phyloP scores from a whole-genome alignment of 2,113 vertebrate genomes.

The Rallus limicola region DNA sequence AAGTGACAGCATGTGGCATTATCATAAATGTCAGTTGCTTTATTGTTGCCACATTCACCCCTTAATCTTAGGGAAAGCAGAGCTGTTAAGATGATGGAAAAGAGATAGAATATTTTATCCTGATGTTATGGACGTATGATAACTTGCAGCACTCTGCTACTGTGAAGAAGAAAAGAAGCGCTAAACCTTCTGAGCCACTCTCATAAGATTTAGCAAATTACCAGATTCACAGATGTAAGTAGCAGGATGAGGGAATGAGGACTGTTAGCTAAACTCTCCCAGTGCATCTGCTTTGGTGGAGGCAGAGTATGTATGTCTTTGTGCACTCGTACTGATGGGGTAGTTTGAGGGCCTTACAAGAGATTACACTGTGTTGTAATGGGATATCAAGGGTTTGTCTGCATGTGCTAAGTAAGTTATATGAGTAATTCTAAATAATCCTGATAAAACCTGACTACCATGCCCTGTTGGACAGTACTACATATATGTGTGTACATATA shows the following conservation, averaged over 20 bases:
- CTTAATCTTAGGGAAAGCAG: constrained; percentile 32
- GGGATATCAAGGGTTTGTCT: not conserved
- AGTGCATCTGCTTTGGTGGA: not conserved
- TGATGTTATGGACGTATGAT: not conserved
- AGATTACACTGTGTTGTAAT: not conserved
- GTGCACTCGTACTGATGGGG: not conserved
- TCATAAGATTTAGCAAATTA: not conserved
- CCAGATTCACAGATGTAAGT: not conserved
- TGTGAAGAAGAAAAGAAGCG: not conserved
- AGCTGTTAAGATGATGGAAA: constrained; percentile 19
- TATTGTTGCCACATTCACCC: constrained; percentile 29
- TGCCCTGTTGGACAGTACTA: not conserved
- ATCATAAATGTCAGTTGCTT: constrained; percentile 48
- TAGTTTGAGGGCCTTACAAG: not conserved
- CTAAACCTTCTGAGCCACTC: not conserved
- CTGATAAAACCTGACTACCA: not conserved
- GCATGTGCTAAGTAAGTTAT: not conserved
- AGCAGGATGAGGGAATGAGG: not conserved
- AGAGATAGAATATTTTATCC: not conserved
- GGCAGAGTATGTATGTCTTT: accelerated
- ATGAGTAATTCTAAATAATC: not conserved
- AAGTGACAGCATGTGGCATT: constrained; percentile 42
- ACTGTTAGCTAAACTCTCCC: not conserved
- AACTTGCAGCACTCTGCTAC: not conserved
- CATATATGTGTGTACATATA: too few relatives aligned